These are phyloP conservation scores for Oxyura jamaicensis DNA, from an alignment of 2,113 vertebrate genomes.

Conservation along the genomic window DNA sequence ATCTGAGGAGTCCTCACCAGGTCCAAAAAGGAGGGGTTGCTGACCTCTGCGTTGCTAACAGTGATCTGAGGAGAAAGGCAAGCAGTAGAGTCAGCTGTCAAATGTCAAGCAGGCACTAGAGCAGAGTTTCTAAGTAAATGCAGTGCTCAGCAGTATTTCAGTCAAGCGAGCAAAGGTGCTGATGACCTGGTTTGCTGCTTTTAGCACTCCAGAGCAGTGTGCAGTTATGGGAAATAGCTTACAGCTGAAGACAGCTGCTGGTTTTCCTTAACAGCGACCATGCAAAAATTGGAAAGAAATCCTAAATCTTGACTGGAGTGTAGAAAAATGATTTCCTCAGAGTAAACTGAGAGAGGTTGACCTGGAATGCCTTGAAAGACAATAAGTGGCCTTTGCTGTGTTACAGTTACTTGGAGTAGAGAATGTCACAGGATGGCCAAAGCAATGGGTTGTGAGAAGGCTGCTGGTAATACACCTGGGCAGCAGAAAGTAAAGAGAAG, in stretches of 20 bases:
- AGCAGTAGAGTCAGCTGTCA: neutral
- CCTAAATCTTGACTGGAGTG: neutral
- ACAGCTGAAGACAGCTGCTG: neutral
- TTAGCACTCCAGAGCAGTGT: neutral
- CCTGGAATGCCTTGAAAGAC: neutral
- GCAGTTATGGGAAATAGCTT: neutral
- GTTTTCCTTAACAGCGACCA: neutral
- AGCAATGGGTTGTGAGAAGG: neutral
- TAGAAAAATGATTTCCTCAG: neutral
- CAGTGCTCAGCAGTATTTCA: neutral
- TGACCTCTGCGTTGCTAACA: conserved; percentile 76
- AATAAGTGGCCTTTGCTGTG: neutral
- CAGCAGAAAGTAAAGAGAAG: neutral
- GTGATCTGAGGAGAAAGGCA: conserved; percentile 75
- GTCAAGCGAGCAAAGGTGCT: neutral
- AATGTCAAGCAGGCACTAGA: neutral
- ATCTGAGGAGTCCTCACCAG: conserved; percentile 89
- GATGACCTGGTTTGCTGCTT: neutral
- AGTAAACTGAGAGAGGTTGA: neutral
- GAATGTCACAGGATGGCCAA: neutral
- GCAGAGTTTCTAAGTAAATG: neutral
- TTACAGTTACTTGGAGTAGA: neutral
- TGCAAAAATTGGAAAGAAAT: neutral
- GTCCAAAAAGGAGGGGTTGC: conserved; percentile 83
- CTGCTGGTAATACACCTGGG: neutral